phyloP scores from a whole-genome alignment of 2,113 vertebrate species.

The Myiopsitta monachus region DNA sequence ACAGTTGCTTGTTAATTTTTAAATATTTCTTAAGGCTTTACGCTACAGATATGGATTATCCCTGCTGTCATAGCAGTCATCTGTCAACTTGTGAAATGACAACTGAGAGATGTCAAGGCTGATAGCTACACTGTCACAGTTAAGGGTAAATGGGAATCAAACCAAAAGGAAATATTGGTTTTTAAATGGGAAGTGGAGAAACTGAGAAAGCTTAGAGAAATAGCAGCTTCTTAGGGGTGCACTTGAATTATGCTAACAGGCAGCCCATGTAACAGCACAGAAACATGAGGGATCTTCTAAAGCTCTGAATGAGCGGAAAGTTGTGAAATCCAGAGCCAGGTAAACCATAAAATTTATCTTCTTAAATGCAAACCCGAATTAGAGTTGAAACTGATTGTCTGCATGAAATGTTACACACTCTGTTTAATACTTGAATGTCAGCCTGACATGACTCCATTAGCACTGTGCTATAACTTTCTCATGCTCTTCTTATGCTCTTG shows the following conservation, averaged over 20 bases:
- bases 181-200: neutral
- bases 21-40: neutral
- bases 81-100: neutral
- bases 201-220: neutral
- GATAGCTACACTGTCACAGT: fast-evolving
- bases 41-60: neutral
- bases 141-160: neutral
- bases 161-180: neutral
- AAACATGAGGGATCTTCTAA: neutral
- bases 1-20: neutral
- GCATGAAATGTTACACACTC: fast-evolving
- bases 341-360: neutral
- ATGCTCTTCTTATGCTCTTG: neutral
- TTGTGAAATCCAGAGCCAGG: neutral
- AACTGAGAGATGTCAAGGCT: neutral
- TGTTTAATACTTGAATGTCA: neutral
- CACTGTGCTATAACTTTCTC: neutral
- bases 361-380: neutral
- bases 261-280: neutral
- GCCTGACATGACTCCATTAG: neutral
- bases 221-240: neutral
- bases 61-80: neutral
- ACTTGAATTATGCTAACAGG: neutral
- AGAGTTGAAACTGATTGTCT: neutral
- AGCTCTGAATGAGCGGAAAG: neutral